A percentile compares a stretch with the other conserved stretches of the same genome.
phyloP scores from a whole-genome alignment of 2,113 vertebrate species.

The Rattus rattus region DNA sequence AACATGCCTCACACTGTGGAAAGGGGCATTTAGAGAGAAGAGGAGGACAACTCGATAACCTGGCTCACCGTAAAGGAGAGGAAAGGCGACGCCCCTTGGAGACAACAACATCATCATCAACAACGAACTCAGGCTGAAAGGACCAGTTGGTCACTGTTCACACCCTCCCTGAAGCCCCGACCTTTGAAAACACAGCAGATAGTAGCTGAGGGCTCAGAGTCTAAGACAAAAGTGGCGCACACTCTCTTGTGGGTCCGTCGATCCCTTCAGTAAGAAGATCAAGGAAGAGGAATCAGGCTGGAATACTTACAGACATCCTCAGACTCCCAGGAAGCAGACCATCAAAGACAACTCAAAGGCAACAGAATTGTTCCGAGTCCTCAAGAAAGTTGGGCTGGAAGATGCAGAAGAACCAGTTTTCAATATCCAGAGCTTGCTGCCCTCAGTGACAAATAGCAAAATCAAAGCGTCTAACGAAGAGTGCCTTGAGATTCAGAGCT shows the following conservation, averaged over 20 bases:
- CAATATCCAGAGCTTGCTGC: neutral
- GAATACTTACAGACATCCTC: neutral
- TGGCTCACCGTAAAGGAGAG: neutral
- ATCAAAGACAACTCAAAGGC: neutral
- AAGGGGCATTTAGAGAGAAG: neutral
- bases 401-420: neutral
- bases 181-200: neutral
- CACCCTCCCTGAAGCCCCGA: neutral
- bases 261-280: neutral
- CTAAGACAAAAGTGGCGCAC: neutral
- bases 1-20: neutral
- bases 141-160: neutral
- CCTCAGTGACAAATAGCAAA: no score
- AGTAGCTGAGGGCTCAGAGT: fast-evolving
- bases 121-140: no score
- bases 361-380: neutral
- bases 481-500: neutral
- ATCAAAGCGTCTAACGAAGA: no score
- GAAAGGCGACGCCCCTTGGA: fast-evolving
- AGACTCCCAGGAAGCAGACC: no score
- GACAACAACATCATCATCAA: neutral
- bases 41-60: neutral
- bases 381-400: neutral
- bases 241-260: neutral
- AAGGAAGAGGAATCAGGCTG: neutral